A percentile compares a stretch with the other conserved stretches of the same genome.
These are phyloP conservation scores for Dryobotodes eremita DNA, from an alignment of 2,888 invertebrate genomes.

Conservation along the genomic window DNA sequence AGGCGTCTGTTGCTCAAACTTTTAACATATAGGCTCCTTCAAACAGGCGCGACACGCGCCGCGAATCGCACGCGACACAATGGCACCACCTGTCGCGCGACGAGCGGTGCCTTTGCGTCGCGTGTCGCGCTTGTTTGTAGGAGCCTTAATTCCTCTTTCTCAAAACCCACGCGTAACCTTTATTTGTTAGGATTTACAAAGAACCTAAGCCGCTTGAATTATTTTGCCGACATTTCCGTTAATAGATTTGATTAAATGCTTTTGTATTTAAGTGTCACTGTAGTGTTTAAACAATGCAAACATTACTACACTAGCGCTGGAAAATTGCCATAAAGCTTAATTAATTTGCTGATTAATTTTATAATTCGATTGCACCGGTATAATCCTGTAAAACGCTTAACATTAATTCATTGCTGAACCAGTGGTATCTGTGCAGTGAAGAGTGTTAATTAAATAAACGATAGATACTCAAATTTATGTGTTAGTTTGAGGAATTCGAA, in stretches of 20 bases:
- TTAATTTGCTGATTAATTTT: constrained; percentile 22
- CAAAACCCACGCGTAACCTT: neutral
- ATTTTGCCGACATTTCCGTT: neutral
- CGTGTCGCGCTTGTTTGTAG: too few species aligned
- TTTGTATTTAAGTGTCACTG: neutral
- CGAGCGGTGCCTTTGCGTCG: too few species aligned
- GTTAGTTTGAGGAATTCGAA: neutral
- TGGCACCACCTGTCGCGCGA: too few species aligned
- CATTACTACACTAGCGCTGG: neutral
- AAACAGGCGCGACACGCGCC: too few species aligned
- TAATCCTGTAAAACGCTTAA: neutral
- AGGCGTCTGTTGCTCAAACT: too few species aligned
- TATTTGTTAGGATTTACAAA: too few species aligned
- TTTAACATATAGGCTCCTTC: too few species aligned
- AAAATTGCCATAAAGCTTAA: constrained; percentile 3
- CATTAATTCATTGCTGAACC: neutral
- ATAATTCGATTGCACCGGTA: constrained; percentile 6
- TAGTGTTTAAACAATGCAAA: neutral
- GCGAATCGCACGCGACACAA: too few species aligned
- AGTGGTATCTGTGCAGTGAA: neutral
- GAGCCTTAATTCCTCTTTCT: neutral
- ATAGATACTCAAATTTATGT: neutral
- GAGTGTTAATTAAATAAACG: neutral
- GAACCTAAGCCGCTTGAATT: too few species aligned
- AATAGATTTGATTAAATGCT: constrained; percentile 1